Conservation (phyloP, 1,140 invertebrate genomes). For the Drosophila micromelanica region DNA sequence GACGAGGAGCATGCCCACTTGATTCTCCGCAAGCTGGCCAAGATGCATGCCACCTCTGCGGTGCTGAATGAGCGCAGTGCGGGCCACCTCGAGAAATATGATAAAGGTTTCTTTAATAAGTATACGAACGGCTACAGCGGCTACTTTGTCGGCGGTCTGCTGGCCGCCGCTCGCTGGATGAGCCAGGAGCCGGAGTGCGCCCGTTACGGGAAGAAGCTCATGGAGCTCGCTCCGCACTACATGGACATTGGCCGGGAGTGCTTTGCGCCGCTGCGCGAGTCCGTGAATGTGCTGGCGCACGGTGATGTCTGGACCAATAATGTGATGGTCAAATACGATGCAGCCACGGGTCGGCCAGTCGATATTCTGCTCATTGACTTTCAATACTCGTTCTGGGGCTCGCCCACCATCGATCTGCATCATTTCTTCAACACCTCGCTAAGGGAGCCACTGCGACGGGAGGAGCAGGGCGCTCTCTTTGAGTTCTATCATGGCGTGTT, state of each 20-base stretch:
- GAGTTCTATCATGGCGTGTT: slow-evolving; percentile 73
- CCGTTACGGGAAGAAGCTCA: slow-evolving; percentile 66
- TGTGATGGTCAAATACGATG: slow-evolving; percentile 87
- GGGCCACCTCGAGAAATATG: slow-evolving; percentile 60
- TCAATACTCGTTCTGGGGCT: slow-evolving; percentile 80
- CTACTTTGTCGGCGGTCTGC: slow-evolving; percentile 68
- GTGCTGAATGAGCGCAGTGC: slow-evolving; percentile 69
- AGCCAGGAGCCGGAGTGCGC: slow-evolving; percentile 53
- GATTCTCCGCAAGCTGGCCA: slow-evolving; percentile 86
- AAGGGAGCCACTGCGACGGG: slow-evolving; percentile 57
- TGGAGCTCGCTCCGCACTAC: slow-evolving; percentile 64
- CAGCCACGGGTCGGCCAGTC: slow-evolving; percentile 81
- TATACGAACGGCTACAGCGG: slow-evolving; percentile 74
- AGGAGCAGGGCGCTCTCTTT: slow-evolving; percentile 64
- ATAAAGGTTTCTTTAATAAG: slow-evolving; percentile 76
- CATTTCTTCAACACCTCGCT: slow-evolving; percentile 81
- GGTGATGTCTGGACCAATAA: slow-evolving; percentile 89
- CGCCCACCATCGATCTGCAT: slow-evolving; percentile 78
- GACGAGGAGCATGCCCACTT: slow-evolving; percentile 85
- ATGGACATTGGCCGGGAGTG: slow-evolving; percentile 75
- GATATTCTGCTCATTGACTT: slow-evolving; percentile 85
- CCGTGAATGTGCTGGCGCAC: slow-evolving; percentile 87
- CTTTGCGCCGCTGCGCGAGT: slow-evolving; percentile 77
- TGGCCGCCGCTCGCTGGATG: slow-evolving; percentile 66
- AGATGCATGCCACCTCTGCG: slow-evolving; percentile 86